phyloP scores from a whole-genome alignment of 2,797 vertebrate species.

The Anableps anableps region DNA sequence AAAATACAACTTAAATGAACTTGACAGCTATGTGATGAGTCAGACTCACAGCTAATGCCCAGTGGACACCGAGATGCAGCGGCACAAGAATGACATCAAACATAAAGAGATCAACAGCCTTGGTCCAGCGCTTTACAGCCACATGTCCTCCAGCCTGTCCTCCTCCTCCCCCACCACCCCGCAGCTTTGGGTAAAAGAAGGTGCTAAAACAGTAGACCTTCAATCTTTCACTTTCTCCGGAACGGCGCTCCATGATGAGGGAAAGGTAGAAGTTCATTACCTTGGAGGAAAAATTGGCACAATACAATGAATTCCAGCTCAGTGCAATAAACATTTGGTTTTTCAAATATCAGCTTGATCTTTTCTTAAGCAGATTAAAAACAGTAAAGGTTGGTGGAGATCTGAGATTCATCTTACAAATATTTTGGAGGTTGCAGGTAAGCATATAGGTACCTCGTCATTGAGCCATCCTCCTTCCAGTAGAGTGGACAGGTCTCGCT shows the following conservation, averaged over 20 bases:
- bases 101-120: constrained; percentile 88
- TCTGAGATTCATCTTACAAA: not conserved
- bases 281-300: constrained; percentile 55
- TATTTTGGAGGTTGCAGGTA: not conserved
- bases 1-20: not conserved
- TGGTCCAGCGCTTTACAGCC: constrained; percentile 92
- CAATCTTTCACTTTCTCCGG: constrained; percentile 70
- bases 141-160: constrained; percentile 79
- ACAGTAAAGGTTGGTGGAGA: not conserved
- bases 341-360: not conserved
- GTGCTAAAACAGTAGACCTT: constrained; percentile 90
- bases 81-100: constrained; percentile 90
- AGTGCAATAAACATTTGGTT: not conserved
- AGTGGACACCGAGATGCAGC: constrained; percentile 88
- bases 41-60: constrained; percentile 86
- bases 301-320: not conserved
- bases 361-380: not conserved
- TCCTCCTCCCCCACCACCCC: constrained; percentile 68
- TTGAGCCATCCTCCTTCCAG: constrained; percentile 90
- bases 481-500: constrained; percentile 89
- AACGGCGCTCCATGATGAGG: constrained; percentile 86
- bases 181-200: constrained; percentile 91
- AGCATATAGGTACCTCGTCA: constrained; percentile 82
- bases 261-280: constrained; percentile 96
- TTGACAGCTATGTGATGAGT: constrained; percentile 42